Percentiles rank a stretch among this genome's conserved stretches.
phyloP scores from a whole-genome alignment of 1,140 invertebrate genomes.

The Neotoxoptera formosana region DNA sequence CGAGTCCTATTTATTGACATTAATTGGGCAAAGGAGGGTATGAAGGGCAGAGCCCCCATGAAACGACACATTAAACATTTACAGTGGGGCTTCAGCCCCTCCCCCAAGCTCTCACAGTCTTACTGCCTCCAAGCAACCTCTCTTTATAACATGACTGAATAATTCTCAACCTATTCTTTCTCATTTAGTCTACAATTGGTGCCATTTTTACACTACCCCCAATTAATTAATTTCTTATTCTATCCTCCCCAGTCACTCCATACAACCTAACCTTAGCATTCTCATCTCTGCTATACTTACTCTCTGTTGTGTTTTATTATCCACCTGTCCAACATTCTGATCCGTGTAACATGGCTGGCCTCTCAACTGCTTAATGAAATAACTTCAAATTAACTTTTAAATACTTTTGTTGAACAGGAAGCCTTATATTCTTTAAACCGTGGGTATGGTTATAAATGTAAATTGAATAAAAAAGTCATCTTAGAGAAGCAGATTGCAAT shows the following conservation, averaged over 20 bases:
- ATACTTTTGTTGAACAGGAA: slow-evolving; percentile 60
- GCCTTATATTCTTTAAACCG: slow-evolving; percentile 64
- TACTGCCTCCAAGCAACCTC: background rate
- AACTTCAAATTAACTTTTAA: slow-evolving; percentile 12
- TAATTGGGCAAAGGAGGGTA: no score
- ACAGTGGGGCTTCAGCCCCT: no score
- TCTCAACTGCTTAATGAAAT: slow-evolving; percentile 58
- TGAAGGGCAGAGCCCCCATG: no score
- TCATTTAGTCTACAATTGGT: background rate
- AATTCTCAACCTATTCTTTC: background rate
- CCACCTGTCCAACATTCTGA: background rate
- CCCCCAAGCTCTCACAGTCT: no score
- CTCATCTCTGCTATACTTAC: background rate
- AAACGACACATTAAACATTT: no score
- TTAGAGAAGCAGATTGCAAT: slow-evolving; percentile 69
- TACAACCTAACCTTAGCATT: background rate
- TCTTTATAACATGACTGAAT: background rate
- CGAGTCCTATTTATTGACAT: no score
- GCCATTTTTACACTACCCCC: background rate
- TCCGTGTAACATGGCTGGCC: no score
- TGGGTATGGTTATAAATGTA: slow-evolving; percentile 64
- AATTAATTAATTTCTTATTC: background rate
- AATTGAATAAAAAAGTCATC: slow-evolving; percentile 64
- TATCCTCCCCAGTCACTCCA: background rate
- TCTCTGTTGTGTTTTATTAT: background rate